These are phyloP conservation scores for Drosophila eohydei DNA, from an alignment of 2,888 invertebrate genomes.

Conservation along the genomic window DNA sequence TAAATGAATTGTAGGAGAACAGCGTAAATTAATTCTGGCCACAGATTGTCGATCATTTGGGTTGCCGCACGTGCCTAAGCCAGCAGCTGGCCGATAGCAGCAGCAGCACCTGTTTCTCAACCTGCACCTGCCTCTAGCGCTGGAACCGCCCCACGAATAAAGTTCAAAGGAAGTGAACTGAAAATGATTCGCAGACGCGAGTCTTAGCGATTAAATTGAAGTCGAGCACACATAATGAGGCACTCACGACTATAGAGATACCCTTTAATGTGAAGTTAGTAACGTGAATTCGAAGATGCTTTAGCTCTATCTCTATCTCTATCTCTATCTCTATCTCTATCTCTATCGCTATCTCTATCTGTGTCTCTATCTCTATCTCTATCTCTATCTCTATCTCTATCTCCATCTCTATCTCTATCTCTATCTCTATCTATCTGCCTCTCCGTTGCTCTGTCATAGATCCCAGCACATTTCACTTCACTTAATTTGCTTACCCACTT, in stretches of 20 bases:
- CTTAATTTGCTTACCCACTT: slow-evolving; percentile 3
- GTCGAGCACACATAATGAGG: not conserved
- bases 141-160: not conserved
- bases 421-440: not conserved
- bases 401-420: not conserved
- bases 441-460: not conserved
- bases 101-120: not conserved
- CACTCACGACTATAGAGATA: not conserved
- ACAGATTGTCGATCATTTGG: slow-evolving; percentile 45
- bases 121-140: not conserved
- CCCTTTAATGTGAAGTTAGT: not conserved
- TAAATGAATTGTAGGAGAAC: not conserved
- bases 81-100: slow-evolving; percentile 6
- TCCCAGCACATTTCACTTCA: not conserved
- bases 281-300: not conserved
- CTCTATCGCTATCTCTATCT: not conserved
- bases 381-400: not conserved
- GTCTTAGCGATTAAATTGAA: slow-evolving; percentile 1
- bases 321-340: not conserved
- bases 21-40: slow-evolving; percentile 18
- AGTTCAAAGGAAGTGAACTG: not conserved
- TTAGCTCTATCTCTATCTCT: not conserved
- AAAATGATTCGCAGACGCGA: not conserved
- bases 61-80: slow-evolving; percentile 36
- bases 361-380: not conserved